Evolutionary conservation across 2,797 vertebrate species (phyloP).

Genomic region (Cichlasoma orientale): DNA sequence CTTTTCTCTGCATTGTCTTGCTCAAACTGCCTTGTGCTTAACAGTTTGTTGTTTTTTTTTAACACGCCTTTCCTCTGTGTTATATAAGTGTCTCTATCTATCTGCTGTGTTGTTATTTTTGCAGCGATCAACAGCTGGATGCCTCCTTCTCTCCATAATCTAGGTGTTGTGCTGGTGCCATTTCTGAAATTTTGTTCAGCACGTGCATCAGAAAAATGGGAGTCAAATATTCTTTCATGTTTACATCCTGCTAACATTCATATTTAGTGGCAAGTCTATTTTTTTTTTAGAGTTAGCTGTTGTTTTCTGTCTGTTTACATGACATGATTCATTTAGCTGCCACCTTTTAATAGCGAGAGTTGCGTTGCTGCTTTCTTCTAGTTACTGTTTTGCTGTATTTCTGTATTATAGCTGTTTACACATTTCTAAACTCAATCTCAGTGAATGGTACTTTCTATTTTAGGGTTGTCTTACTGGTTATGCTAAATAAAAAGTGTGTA

Average conservation of each 20-base stretch:
- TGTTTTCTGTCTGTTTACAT: not conserved
- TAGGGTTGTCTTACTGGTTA: not conserved
- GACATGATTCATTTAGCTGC: not conserved
- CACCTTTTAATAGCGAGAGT: no score
- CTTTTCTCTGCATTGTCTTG: conserved; percentile 23
- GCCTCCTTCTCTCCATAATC: not conserved
- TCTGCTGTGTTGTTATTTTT: not conserved
- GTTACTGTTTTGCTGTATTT: no score
- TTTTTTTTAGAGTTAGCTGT: not conserved
- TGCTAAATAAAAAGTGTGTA: not conserved
- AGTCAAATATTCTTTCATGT: not conserved
- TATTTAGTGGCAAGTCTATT: not conserved
- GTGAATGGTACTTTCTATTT: not conserved
- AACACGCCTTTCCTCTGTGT: not conserved
- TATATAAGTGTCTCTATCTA: not conserved
- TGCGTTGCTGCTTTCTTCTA: no score
- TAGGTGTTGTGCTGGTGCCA: not conserved
- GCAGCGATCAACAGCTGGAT: not conserved
- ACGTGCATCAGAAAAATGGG: not conserved
- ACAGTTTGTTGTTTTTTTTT: not conserved
- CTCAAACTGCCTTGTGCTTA: conserved; percentile 26
- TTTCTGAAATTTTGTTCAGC: not conserved
- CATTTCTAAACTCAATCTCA: not conserved
- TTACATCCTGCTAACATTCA: not conserved
- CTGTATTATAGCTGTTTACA: no score